phyloP scores from a whole-genome alignment of 1,140 invertebrate species.

The Harlomillsia oculata region DNA sequence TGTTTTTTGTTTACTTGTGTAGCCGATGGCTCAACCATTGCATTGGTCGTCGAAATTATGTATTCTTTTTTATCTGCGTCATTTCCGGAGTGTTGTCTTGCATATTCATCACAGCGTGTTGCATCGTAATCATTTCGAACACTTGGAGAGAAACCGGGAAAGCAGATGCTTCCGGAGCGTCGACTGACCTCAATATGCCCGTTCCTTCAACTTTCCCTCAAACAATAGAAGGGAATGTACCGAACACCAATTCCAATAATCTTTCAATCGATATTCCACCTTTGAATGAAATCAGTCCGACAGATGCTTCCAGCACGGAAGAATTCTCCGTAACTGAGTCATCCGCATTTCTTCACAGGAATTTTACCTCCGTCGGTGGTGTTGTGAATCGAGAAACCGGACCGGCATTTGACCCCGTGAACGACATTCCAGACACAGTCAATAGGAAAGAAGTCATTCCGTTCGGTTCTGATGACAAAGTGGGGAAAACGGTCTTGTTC shows the following conservation, averaged over 20 bases:
- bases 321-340: background rate
- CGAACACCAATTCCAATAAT: background rate
- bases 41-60: conserved; percentile 82
- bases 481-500: conserved; percentile 46
- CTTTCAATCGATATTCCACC: background rate
- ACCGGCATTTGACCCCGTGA: background rate
- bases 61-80: conserved; percentile 72
- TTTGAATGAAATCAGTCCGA: background rate
- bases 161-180: background rate
- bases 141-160: conserved; percentile 12
- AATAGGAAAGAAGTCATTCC: background rate
- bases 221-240: conserved; percentile 5
- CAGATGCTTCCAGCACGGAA: background rate
- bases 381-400: background rate
- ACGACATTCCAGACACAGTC: background rate
- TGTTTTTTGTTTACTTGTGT: conserved; percentile 73
- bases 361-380: background rate
- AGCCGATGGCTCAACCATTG: conserved; percentile 98
- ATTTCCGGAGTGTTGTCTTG: conserved; percentile 68
- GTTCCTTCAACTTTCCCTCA: background rate
- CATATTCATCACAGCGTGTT: conserved; percentile 56
- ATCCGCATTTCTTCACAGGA: background rate
- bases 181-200: background rate
- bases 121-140: conserved; percentile 53
- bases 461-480: background rate